Percentiles rank a stretch among this genome's conserved stretches.
Conservation (phyloP, 2,888 invertebrate genomes). For the Eulithis testata region DNA sequence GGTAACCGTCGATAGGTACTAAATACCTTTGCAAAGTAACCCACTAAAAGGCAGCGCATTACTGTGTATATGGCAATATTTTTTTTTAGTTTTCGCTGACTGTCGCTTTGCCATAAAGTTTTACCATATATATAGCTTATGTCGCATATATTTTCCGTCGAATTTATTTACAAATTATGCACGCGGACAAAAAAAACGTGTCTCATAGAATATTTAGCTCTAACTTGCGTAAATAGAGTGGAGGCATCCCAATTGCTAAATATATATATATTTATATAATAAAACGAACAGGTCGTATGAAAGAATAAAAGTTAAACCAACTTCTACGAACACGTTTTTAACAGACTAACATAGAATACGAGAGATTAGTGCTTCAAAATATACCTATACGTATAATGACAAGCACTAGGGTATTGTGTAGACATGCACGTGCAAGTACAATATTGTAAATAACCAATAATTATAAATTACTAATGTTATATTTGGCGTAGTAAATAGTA, state of each 20-base stretch:
- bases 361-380: neutral
- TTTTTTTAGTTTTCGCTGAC: neutral
- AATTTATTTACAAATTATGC: neutral
- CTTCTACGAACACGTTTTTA: neutral
- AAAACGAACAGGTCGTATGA: neutral
- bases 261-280: neutral
- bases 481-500: no score
- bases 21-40: no score
- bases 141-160: neutral
- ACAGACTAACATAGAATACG: neutral
- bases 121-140: neutral
- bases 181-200: neutral
- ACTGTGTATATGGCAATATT: neutral
- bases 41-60: no score
- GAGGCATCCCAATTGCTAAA: no score
- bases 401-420: neutral
- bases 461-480: no score
- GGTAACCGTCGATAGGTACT: no score
- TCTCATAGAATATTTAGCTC: neutral
- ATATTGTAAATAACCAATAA: neutral
- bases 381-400: neutral
- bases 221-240: neutral
- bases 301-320: neutral
- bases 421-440: conserved; percentile 16
- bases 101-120: neutral